Base-by-base conservation (phyloP, 2,113 vertebrate genomes). In the Prionailurus viverrinus region DNA sequence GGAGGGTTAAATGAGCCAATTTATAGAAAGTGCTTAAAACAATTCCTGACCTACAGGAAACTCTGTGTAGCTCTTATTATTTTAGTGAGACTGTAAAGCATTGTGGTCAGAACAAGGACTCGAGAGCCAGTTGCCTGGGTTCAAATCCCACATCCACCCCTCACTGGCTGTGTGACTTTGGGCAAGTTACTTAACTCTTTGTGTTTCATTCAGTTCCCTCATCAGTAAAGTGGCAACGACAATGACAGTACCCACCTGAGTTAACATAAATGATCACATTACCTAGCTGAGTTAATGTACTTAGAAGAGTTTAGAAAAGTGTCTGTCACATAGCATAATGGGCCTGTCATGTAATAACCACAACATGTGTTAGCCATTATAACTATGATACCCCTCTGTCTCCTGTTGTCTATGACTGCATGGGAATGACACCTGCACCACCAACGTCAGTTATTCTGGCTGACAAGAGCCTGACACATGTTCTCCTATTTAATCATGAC, bases 291-390 rank as follows among this genome's bases (percentile, higher is more conserved):
- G 53, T 36, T 63, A 31, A 51, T 3, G 21, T 29, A 31, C 63
- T 93, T 6, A 19, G 5, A 58, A 91, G 33, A 69, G 45, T n/a
- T 79, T 53, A 86, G 80, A 86, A 82, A 21, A 48, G 68, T 10
- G 1, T 16, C 19, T 73, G 71, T 41, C 65, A 39, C 3, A 7
- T 4, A 39, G 41, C 0, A 0, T 16, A 31, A 19, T 36, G 31
- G 48, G n/a, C n/a, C 63, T 41, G 19, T 19, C 66, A 6, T 0
- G 4, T 68, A 41, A 36, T 29, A 45, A 45, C 18, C 23, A 14
- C 25, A 31, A 61, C 0, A 8, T 3, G 36, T 13, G 7, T 66
- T 3, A 41, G 58, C 61, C 29, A 14, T 65, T 63, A 48, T 3
- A n/a, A 65, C 36, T 7, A 15, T 7, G 18, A 51, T 12, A 27